Evolutionary conservation across 2,888 invertebrate genomes (phyloP).

Genomic region (Chloroclysta siterata): DNA sequence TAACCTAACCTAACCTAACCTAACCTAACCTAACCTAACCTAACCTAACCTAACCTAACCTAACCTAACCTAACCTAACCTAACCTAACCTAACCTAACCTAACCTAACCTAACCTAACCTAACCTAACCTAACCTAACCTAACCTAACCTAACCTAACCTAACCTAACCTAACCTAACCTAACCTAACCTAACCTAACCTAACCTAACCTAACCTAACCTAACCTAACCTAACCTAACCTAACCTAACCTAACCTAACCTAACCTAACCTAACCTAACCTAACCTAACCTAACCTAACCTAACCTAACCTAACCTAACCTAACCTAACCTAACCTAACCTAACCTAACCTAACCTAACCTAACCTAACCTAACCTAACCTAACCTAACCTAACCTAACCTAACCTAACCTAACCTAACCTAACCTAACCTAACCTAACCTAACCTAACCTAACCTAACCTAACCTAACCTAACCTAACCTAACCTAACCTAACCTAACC

Average conservation of each 20-base stretch:
- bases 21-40: conserved; percentile 33
- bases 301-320: conserved; percentile 41
- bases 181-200: conserved; percentile 46
- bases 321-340: conserved; percentile 37
- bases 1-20: conserved; percentile 40
- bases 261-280: conserved; percentile 41
- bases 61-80: conserved; percentile 20
- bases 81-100: conserved; percentile 36
- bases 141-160: conserved; percentile 41
- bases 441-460: conserved; percentile 14
- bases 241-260: conserved; percentile 42
- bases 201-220: conserved; percentile 45
- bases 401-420: conserved; percentile 3
- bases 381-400: conserved; percentile 5
- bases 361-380: conserved; percentile 1
- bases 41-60: conserved; percentile 34
- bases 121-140: conserved; percentile 44
- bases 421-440: conserved; percentile 11
- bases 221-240: conserved; percentile 40
- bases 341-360: conserved; percentile 35
- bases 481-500: conserved; percentile 34
- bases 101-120: conserved; percentile 45
- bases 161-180: conserved; percentile 42
- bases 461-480: conserved; percentile 30
- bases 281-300: conserved; percentile 41